A percentile compares a stretch with the other conserved stretches of the same genome.
Evolutionary conservation across 2,113 vertebrate species (phyloP).

Genomic region (Illadopsis cleaveri): DNA sequence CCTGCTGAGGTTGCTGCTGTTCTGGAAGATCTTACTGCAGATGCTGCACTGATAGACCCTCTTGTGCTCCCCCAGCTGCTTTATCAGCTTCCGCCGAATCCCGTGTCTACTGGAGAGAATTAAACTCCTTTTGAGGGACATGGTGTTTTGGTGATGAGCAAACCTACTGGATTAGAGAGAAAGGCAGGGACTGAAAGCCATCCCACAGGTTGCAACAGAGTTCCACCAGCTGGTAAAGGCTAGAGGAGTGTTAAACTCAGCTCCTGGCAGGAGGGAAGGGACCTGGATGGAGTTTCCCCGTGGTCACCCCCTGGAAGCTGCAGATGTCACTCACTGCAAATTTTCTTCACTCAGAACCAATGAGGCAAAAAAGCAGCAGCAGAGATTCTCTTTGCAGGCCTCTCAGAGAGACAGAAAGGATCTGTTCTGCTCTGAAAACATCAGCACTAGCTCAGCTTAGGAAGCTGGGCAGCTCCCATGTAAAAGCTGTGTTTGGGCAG

Average conservation of each 20-base stretch:
- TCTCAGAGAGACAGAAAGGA: neutral
- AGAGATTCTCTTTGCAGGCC: neutral
- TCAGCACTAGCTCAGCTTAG: neutral
- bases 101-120: conserved; percentile 78
- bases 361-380: neutral
- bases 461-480: neutral
- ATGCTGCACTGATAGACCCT: conserved; percentile 90
- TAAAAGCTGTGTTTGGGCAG: neutral
- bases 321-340: neutral
- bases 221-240: conserved; percentile 6
- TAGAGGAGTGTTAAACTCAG: neutral
- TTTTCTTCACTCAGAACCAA: neutral
- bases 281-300: neutral
- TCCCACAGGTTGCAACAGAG: conserved; percentile 13
- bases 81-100: conserved; percentile 77
- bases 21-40: conserved; percentile 96
- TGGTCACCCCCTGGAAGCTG: neutral
- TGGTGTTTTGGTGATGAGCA: conserved; percentile 70
- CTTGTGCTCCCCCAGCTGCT: conserved; percentile 88
- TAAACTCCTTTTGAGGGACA: conserved; percentile 76
- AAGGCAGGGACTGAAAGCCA: conserved; percentile 54
- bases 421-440: neutral
- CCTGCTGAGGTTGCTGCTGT: conserved; percentile 98
- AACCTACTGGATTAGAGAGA: conserved; percentile 67
- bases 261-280: neutral